Evolutionary conservation across 2,797 vertebrate genomes (phyloP).

Genomic region (Xiphophorus birchmanni): DNA sequence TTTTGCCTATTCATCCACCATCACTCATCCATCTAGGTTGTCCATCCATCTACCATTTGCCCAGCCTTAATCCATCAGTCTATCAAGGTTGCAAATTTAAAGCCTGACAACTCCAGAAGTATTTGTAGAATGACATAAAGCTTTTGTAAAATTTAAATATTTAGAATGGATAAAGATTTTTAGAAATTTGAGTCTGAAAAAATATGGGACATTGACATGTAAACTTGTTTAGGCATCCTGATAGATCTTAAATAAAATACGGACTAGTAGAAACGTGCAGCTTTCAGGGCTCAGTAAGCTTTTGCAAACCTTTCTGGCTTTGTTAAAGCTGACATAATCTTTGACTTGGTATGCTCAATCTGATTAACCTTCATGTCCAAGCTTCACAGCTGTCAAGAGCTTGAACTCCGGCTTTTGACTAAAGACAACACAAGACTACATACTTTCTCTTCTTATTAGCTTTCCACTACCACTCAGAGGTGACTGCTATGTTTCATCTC

Average conservation of each 20-base stretch:
- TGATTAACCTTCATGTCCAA: conserved; percentile 2
- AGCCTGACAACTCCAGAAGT: not conserved
- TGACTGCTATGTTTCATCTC: not conserved
- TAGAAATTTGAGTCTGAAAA: not conserved
- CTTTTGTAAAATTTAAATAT: not conserved
- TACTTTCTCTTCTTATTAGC: not conserved
- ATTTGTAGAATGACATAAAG: not conserved
- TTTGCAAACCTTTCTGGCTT: not conserved
- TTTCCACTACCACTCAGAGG: not conserved
- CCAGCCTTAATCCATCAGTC: no score
- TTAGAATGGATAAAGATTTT: not conserved
- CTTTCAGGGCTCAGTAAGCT: not conserved
- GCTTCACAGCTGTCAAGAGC: conserved; percentile 1
- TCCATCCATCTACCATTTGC: not conserved
- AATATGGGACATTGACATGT: not conserved
- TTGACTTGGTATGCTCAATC: conserved; percentile 2
- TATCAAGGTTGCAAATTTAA: not conserved
- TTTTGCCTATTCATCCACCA: not conserved
- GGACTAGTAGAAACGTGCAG: not conserved
- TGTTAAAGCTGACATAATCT: conserved; percentile 4
- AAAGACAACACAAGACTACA: not conserved
- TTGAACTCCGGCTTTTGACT: conserved; percentile 5
- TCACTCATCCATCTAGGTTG: not conserved
- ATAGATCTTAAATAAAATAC: not conserved
- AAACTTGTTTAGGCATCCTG: not conserved